Percentiles rank a stretch among this genome's conserved stretches.
phyloP scores from a whole-genome alignment of 1,140 invertebrate species.

The Euschistus heros region DNA sequence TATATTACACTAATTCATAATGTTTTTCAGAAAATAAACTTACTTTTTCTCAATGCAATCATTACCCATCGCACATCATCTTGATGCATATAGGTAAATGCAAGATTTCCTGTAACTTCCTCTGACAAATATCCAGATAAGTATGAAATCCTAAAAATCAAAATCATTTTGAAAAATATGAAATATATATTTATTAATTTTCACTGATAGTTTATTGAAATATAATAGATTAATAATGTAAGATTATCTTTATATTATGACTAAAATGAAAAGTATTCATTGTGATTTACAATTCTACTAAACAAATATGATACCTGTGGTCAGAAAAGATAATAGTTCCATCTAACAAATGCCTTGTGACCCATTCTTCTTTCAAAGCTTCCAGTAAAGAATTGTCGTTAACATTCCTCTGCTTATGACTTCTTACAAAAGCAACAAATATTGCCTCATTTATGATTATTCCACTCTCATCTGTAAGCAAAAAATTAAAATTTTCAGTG shows the following conservation, averaged over 20 bases:
- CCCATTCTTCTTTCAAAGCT: slow-evolving; percentile 68
- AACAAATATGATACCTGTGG: slow-evolving; percentile 41
- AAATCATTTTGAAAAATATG: slow-evolving; percentile 22
- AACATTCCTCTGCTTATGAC: slow-evolving; percentile 52
- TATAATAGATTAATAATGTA: too few species aligned
- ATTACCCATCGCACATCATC: slow-evolving; percentile 75
- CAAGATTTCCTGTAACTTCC: slow-evolving; percentile 67
- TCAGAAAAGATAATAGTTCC: slow-evolving; percentile 75
- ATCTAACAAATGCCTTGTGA: slow-evolving; percentile 70
- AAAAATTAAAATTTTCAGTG: neutral
- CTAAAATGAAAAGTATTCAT: too few species aligned
- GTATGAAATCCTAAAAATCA: slow-evolving; percentile 51
- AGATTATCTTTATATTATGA: too few species aligned
- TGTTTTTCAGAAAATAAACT: slow-evolving; percentile 44
- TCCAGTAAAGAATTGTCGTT: slow-evolving; percentile 57
- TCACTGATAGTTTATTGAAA: too few species aligned
- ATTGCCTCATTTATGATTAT: slow-evolving; percentile 41
- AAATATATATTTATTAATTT: too few species aligned
- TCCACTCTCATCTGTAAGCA: neutral
- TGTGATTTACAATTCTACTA: neutral
- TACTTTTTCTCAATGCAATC: slow-evolving; percentile 72
- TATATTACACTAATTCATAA: too few species aligned
- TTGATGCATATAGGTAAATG: slow-evolving; percentile 75
- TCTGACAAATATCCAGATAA: slow-evolving; percentile 75
- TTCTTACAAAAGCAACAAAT: slow-evolving; percentile 54